These are phyloP conservation scores for Notoglanidium macrostoma DNA, from an alignment of 2,797 vertebrate species.

Conservation along the genomic window DNA sequence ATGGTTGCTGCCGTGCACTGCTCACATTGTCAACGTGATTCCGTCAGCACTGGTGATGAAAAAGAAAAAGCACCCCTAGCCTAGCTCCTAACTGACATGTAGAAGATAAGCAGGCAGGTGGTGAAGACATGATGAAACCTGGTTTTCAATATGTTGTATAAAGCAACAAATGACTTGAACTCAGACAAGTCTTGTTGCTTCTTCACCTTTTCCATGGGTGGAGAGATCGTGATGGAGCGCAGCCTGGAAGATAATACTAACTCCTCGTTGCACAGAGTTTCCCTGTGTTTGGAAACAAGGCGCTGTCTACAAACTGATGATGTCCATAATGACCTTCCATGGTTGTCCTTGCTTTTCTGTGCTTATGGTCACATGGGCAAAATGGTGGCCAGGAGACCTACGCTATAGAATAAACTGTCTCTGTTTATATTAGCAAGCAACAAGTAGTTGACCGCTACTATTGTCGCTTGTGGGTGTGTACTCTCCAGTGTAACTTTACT, in stretches of 20 bases:
- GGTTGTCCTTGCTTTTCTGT: not conserved
- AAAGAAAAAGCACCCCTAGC: not conserved
- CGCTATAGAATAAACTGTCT: not conserved
- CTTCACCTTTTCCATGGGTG: not conserved
- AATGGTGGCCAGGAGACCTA: not conserved
- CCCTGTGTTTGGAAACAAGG: not conserved
- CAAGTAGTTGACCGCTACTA: not conserved
- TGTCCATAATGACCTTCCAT: not conserved
- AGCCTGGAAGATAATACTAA: not conserved
- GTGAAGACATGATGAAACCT: constrained; percentile 23
- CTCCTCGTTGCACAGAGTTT: not conserved
- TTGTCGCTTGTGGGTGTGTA: not conserved
- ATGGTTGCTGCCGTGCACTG: not conserved
- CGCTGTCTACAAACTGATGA: not conserved
- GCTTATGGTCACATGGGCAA: not conserved
- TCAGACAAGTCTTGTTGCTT: not conserved
- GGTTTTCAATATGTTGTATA: constrained; percentile 5
- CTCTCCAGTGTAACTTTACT: not conserved
- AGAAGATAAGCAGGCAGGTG: not conserved
- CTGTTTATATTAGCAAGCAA: not conserved
- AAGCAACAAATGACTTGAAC: not conserved
- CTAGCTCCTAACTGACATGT: not conserved
- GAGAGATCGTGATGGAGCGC: not conserved
- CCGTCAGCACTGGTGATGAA: not conserved
- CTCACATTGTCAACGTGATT: not conserved